These are phyloP conservation scores for Polyergus mexicanus DNA, from an alignment of 1,140 invertebrate species.

Conservation along the genomic window DNA sequence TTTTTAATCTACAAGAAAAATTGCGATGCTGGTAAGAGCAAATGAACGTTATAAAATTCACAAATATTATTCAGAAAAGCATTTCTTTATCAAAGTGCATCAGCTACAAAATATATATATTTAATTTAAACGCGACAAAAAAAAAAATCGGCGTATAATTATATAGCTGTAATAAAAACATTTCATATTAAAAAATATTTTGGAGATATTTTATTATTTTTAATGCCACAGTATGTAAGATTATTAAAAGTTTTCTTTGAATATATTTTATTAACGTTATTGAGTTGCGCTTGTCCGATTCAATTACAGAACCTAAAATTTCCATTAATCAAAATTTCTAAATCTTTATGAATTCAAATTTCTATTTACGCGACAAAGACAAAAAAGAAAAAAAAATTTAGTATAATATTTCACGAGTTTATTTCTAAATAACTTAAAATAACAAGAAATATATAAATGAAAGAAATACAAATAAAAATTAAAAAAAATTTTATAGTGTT, in stretches of 20 bases:
- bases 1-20: not conserved
- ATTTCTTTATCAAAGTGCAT: not conserved
- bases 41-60: not conserved
- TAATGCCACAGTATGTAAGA: not conserved
- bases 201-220: constrained; percentile 9
- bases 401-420: not conserved
- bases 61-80: not conserved
- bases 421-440: not conserved
- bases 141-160: not conserved
- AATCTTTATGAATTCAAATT: too few species aligned
- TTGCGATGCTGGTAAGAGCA: not conserved
- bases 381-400: not conserved
- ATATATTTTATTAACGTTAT: not conserved
- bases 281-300: not conserved
- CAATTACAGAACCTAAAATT: not conserved
- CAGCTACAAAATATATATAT: not conserved
- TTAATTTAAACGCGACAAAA: not conserved
- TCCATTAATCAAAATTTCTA: not conserved
- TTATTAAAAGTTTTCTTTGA: not conserved
- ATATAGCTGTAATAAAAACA: not conserved
- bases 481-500: too few species aligned
- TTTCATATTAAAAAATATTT: not conserved
- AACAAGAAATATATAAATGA: too few species aligned
- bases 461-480: too few species aligned
- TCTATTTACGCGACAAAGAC: not conserved